Evolutionary conservation across 2,797 vertebrate genomes (phyloP).

Genomic region (Thunnus albacares): DNA sequence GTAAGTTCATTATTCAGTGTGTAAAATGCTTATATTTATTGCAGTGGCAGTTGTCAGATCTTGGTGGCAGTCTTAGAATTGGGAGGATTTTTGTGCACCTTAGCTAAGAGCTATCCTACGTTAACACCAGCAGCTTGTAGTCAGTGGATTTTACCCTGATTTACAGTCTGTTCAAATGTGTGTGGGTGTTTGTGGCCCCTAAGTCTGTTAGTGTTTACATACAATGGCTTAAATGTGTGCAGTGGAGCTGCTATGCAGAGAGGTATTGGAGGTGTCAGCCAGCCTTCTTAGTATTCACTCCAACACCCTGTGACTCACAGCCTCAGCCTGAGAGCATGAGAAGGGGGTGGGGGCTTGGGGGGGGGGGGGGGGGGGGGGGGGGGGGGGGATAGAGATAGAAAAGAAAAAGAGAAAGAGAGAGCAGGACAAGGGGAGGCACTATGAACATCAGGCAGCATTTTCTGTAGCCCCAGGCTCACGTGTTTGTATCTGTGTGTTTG

Average conservation of each 20-base stretch:
- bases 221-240: constrained; percentile 63
- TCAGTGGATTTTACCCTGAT: constrained; percentile 19
- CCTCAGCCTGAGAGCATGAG: constrained; percentile 69
- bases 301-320: constrained; percentile 86
- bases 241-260: constrained; percentile 70
- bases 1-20: constrained; percentile 5
- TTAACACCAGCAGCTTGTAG: constrained; percentile 55
- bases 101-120: constrained; percentile 25
- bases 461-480: constrained; percentile 76
- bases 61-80: constrained; percentile 1
- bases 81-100: constrained; percentile 5
- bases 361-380: constrained; percentile 7
- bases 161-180: constrained; percentile 21
- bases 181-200: constrained; percentile 49
- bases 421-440: constrained; percentile 69
- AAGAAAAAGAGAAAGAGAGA: constrained; percentile 51
- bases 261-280: constrained; percentile 79
- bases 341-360: constrained; percentile 21
- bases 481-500: constrained; percentile 77
- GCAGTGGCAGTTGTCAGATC: constrained; percentile 15
- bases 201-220: constrained; percentile 62
- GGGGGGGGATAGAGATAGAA: constrained; percentile 40
- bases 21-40: constrained; percentile 4
- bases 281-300: constrained; percentile 88
- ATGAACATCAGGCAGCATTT: constrained; percentile 72